Conservation (phyloP, 92 coral and sea anemone species). For the Pocillopora meandrina region DNA sequence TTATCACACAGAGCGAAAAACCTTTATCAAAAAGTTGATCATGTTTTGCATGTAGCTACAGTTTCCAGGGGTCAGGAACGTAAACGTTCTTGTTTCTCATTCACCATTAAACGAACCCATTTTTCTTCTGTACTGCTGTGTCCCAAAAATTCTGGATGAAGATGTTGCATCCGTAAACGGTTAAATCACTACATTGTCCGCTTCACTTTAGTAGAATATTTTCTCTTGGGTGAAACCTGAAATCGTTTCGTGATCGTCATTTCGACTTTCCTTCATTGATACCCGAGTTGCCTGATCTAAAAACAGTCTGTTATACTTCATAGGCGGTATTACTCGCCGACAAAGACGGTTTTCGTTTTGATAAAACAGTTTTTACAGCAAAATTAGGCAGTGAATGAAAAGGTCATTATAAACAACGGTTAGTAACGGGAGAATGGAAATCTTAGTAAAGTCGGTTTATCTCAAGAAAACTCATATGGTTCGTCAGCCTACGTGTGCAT, state of each 20-base stretch:
- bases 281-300: neutral
- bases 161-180: too few species aligned
- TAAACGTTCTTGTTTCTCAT: too few species aligned
- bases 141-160: too few species aligned
- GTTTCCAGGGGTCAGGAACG: too few species aligned
- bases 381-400: conserved; percentile 1
- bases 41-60: too few species aligned
- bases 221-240: neutral
- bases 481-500: too few species aligned
- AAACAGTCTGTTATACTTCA: neutral
- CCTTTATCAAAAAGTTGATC: too few species aligned
- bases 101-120: too few species aligned
- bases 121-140: too few species aligned
- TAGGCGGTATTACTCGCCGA: neutral
- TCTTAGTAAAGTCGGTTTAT: neutral
- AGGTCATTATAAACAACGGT: conserved; percentile 21
- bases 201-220: too few species aligned
- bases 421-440: neutral
- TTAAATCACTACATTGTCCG: too few species aligned
- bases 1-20: too few species aligned
- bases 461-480: neutral
- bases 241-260: neutral
- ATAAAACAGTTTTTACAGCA: conserved; percentile 34
- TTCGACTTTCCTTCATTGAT: neutral
- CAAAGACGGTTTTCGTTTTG: conserved; percentile 26